Evolutionary conservation across 2,113 vertebrate species (phyloP), one percentile per base, ranked within the genome.

Genomic region (Pontoporia blainvillei): DNA sequence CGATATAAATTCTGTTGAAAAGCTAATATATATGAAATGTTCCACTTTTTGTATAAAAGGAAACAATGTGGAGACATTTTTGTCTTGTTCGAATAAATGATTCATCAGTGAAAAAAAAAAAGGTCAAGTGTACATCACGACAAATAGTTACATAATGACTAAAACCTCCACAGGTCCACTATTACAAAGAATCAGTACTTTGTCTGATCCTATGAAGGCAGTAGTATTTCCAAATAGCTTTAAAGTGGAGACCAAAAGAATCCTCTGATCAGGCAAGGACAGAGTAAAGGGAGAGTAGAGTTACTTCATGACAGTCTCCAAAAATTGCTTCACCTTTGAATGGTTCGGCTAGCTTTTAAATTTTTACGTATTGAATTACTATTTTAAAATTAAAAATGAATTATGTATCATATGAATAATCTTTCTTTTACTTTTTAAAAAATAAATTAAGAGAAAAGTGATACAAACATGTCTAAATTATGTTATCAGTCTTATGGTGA

Each of bases 1-100:
- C n/a, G 78, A 93, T 75, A 73, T 87, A 64, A 96, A 93, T 98
- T 94, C 54, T 81, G 89, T 25, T 11, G 91, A 94, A 96, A 94
- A 96, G 88, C 69, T 98, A 98, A 99, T 98, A 98, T 98, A 98
- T 99, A 97, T 97, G 97, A 97, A 96, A 96, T 95, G 90, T 96
- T 96, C 97, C 93, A 76, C 18, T 98, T 98, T 98, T 97, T 98
- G 90, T 98, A 67, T 89, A 87, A 88, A 21, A 95, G 73, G 72
- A 95, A 82, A 90, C 96, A 29, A 54, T 83, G 69, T 96, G 86
- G 95, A 94, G 98, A 95, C n/a, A 46, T 95, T 96, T 97, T 96
- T 94, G 96, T 97, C 95, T 97, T 97, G 96, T 97, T 95, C 96
- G 90, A 98, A 98, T 98, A 98, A 98, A 98, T 20, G 72, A 92